Evolutionary conservation across 1,140 invertebrate species (phyloP), one percentile per base, ranked within the genome.

Genomic region (Idris sp.): DNA sequence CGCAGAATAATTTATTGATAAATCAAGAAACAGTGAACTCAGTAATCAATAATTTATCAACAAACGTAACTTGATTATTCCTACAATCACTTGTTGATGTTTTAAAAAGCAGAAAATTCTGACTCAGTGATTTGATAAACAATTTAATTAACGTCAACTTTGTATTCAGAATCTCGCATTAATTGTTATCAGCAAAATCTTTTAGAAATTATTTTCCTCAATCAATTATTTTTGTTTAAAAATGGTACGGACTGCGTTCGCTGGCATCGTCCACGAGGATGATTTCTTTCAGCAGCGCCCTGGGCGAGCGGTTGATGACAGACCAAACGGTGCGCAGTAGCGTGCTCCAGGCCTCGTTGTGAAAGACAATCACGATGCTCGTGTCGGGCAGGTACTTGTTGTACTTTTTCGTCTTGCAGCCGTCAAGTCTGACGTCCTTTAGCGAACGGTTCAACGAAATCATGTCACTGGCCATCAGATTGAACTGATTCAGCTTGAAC

Each of bases 401-500:
- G 85, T 96, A 95, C 18, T 87, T 88, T 82, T 96, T 97, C 71
- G 85, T 90, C 84, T 92, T 94, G 82, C 93, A 97, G 16, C 93
- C 92, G 38, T 94, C 92, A 82, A 98, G 92, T 80, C 98, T 89
- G 49, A 99, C 95, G 89, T 99, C 98, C 11, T 95, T 93, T 9
- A 99, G 89, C 4, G 96, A 97, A 79, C 98, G 90, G 89, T 99
- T 99, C 25, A 99, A 86, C 25, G 97, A 97, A 76, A 99, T 99
- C 91, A 96, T 94, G 88, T 99, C 97, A 86, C 96, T 98, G 36
- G 97, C 98, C 83, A 99, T 87, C 67, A 99, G 89, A 89, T 99
- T 99, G 88, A 99, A 99, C 88, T 99, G 97, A 89, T 99, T 98
- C 69, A 97, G 90, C 86, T 98, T 97, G 86, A 99, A 99, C 83